These are phyloP conservation scores for Irena cyanogastra DNA, from an alignment of 2,113 vertebrate genomes.

Conservation along the genomic window DNA sequence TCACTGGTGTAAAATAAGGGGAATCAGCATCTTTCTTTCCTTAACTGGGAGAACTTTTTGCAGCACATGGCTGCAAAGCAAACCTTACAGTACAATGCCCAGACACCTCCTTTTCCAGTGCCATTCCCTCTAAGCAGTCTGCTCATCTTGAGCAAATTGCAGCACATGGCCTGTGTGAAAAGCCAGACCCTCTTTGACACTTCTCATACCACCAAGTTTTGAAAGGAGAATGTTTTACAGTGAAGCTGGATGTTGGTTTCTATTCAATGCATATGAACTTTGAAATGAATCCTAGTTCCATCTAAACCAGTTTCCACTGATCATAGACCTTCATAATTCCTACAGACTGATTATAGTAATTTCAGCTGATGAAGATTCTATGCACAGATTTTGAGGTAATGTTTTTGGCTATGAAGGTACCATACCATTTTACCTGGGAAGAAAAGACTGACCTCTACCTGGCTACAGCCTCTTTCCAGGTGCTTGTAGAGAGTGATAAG, in stretches of 20 bases:
- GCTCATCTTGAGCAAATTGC: neutral
- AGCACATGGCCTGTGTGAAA: neutral
- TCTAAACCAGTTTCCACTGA: neutral
- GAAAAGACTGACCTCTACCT: neutral
- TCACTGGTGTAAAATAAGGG: neutral
- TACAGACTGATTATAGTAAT: neutral
- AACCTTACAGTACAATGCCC: neutral
- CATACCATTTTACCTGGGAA: neutral
- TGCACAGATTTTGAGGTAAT: neutral
- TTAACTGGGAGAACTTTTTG: neutral
- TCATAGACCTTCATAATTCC: neutral
- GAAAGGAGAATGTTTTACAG: neutral
- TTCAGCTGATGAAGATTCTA: neutral
- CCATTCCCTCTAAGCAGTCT: neutral
- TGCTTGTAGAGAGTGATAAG: neutral
- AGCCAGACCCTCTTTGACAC: neutral
- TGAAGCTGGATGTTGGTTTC: neutral
- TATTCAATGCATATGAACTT: neutral
- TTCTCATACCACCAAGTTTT: neutral
- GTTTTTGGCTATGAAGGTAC: neutral
- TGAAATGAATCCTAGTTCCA: neutral
- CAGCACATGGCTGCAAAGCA: accelerated
- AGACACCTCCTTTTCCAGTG: neutral
- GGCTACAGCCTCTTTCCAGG: neutral
- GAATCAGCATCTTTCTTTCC: neutral